Evolutionary conservation across 2,888 invertebrate genomes (phyloP), one percentile per base, ranked within the genome.

Genomic region (Dynastes maya): DNA sequence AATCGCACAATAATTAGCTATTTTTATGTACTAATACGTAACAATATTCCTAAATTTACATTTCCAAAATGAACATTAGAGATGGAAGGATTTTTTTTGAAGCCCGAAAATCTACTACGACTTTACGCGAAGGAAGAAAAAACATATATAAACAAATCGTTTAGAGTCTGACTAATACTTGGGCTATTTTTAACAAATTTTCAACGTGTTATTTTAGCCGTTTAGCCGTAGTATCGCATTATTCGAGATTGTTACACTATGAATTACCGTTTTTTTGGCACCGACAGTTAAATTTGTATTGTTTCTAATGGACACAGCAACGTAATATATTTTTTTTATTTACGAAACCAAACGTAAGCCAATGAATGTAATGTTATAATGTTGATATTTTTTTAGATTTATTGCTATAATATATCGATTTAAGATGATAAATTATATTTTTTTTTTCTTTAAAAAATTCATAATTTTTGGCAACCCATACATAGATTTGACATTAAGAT

Each of bases 101-200:
- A 16, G 40, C 27, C 27, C 11, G 68, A 32, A 63, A 68, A 68
- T 58, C 45, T 58, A 61, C 29, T 27, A 22, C 13, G 4, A 53
- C 61, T 55, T 22, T 22, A 22, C 32, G 45, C 16, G 37, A 6
- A 72, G 58, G 11, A 45, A 11, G 37, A 37, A 45, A 8, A 45
- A 45, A 45, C 2, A 72, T 45, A 58, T 58, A 61, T 72, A 72
- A 72, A 72, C 72, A 61, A 72, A 72, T 37, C 58, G 40, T 45
- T 22, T 68, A 51, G 37, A 5, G 13, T 72, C 61, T 72, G 72
- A 72, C 61, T 72, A 72, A 72, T 22, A 22, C 72, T 27, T 4
- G 29, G 9, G 58, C 40, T 72, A 72, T 72, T 72, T 72, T 72
- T 72, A 72, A 72, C 72, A 27, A 40, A 32, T 2, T 22, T 72